Percentiles rank a stretch among this genome's conserved stretches.
Evolutionary conservation across 2,113 vertebrate genomes (phyloP).

Genomic region (Globicephala melas): DNA sequence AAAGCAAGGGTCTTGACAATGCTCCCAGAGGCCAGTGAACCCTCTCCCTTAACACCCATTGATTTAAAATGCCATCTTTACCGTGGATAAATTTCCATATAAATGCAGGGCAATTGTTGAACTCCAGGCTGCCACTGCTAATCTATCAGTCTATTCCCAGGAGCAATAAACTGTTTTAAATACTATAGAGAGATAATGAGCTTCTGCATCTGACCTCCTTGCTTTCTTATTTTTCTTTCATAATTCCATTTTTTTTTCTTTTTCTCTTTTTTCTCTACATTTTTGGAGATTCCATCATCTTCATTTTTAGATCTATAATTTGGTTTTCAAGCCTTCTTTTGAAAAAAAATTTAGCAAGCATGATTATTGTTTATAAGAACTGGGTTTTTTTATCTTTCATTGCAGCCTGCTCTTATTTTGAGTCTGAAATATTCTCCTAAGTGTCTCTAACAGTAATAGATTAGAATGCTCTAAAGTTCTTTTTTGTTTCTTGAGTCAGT

Average conservation of each 20-base stretch:
- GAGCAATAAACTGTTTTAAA: background rate
- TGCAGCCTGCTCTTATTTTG: background rate
- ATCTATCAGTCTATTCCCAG: background rate
- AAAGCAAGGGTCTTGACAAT: background rate
- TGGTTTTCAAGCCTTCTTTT: background rate
- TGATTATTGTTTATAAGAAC: background rate
- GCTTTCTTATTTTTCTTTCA: background rate
- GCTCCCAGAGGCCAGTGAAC: background rate
- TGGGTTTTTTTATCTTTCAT: background rate
- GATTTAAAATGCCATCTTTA: background rate
- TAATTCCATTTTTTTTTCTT: background rate
- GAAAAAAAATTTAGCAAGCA: background rate
- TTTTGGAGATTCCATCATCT: background rate
- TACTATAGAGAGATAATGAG: background rate
- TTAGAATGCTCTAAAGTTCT: background rate
- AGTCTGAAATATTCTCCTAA: background rate
- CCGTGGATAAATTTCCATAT: background rate
- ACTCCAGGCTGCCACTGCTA: background rate
- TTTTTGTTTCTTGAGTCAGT: background rate
- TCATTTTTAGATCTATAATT: background rate
- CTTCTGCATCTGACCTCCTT: background rate
- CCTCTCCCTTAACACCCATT: background rate
- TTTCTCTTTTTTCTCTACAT: background rate
- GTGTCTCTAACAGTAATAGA: background rate
- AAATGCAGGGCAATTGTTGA: background rate